Evolutionary conservation across 2,113 vertebrate species (phyloP), one percentile per base, ranked within the genome.

Genomic region (Eretmochelys imbricata): DNA sequence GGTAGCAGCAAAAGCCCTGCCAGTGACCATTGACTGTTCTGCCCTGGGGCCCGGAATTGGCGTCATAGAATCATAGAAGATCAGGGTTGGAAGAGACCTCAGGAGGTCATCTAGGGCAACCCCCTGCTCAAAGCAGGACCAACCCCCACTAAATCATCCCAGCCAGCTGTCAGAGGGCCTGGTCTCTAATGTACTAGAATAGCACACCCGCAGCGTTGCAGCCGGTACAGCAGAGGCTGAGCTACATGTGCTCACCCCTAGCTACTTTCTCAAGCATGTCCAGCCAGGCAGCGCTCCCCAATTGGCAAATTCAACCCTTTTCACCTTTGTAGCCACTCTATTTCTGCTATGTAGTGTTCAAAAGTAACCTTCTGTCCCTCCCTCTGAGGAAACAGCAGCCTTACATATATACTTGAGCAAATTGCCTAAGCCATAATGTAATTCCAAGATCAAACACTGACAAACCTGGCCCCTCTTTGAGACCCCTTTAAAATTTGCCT

Each of bases 221-320:
- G 82, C 14, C 0, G 0, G 31, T 29, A 72, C 82, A 92, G 89
- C 86, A 93, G 49, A 90, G 27, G 29, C 50, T 85, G 80, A 1
- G 0, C 49, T 84, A 53, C 27, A 72, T 90, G 29, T 90, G 5
- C 55, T 19, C 24, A 19, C 55, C 51, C 29, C 8, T 42, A 1
- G 9, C 53, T 94, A 46, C 65, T 85, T 94, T 82, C 27, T 76
- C 85, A 54, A 31, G 38, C 0, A 0, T 38, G 55, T 92, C 62
- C 0, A 6, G 49, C 72, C 80, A 46, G 6, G 62, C 93, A 62
- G 35, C 17, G 20, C 65, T 96, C 94, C 79, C 87, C 75, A 93
- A 87, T 93, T 91, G 96, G 91, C 87, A 94, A 69, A 48, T 88
- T 91, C 91, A 80, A 84, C 96, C 93, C 93, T 97, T 96, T 97